phyloP scores from a whole-genome alignment of 2,888 invertebrate genomes.

The Oeneis ivallda region DNA sequence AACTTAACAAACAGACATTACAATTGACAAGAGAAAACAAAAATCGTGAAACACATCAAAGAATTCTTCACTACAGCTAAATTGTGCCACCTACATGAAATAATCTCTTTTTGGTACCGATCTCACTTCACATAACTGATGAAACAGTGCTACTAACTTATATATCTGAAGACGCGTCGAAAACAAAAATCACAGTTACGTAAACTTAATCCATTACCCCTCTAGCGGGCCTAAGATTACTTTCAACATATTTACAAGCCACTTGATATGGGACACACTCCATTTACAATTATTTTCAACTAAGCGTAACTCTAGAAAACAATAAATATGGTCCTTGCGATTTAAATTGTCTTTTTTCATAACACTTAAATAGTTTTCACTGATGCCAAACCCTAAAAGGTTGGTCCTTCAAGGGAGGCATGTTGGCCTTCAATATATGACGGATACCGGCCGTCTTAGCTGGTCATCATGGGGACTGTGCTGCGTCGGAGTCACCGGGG shows the following conservation, averaged over 20 bases:
- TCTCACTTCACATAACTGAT: conserved; percentile 75
- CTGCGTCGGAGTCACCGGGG: conserved; percentile 70
- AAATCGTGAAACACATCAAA: conserved; percentile 45
- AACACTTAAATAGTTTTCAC: conserved; percentile 51
- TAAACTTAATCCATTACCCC: conserved; percentile 57
- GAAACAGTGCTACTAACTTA: conserved; percentile 60
- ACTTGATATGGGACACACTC: conserved; percentile 73
- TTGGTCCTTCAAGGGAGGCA: conserved; percentile 66
- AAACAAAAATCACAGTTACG: conserved; percentile 75
- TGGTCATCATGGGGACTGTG: conserved; percentile 81
- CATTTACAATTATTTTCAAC: conserved; percentile 47
- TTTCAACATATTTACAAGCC: conserved; percentile 69
- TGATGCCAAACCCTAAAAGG: conserved; percentile 59
- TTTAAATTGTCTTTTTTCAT: conserved; percentile 55
- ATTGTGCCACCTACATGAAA: conserved; percentile 64
- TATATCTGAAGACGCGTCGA: conserved; percentile 62
- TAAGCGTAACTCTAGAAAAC: conserved; percentile 61
- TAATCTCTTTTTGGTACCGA: conserved; percentile 80
- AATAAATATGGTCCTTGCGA: conserved; percentile 67
- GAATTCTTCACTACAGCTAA: conserved; percentile 59
- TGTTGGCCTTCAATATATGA: conserved; percentile 84
- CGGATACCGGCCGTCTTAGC: conserved; percentile 86
- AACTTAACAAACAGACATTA: conserved; percentile 68
- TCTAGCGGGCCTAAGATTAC: conserved; percentile 50
- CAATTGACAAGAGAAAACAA: conserved; percentile 47